A percentile compares a stretch with the other conserved stretches of the same genome.
Conservation (phyloP, 2,888 invertebrate genomes). For the Anodontia alba region DNA sequence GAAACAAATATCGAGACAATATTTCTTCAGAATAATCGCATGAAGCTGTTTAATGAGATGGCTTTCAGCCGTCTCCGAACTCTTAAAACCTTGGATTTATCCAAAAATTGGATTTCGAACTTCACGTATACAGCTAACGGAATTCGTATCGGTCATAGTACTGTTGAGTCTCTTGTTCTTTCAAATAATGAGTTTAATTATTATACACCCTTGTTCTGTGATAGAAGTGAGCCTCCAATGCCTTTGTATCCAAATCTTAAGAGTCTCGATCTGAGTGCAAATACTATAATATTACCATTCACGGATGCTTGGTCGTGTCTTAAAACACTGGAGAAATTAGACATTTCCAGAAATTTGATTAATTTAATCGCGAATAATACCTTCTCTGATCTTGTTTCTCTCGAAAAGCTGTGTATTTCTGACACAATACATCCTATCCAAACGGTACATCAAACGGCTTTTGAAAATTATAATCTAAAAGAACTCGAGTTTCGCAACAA, state of each 20-base stretch:
- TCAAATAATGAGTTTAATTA: neutral
- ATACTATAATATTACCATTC: neutral
- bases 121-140: neutral
- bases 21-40: neutral
- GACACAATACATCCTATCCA: neutral
- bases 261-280: neutral
- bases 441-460: conserved; percentile 3
- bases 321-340: conserved; percentile 15
- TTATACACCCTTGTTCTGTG: neutral
- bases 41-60: neutral
- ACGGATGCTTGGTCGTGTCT: conserved; percentile 35
- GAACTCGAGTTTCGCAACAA: conserved; percentile 23
- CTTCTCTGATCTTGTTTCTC: conserved; percentile 10
- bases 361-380: conserved; percentile 32
- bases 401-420: conserved; percentile 1
- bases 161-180: neutral
- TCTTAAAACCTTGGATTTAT: neutral
- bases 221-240: neutral
- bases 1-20: neutral
- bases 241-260: neutral
- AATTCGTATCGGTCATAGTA: neutral
- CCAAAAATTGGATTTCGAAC: neutral
- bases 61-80: neutral
- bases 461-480: conserved; percentile 16
- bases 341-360: conserved; percentile 30